Evolutionary conservation across 2,113 vertebrate species (phyloP).

Genomic region (Pachypanchax playfairii): DNA sequence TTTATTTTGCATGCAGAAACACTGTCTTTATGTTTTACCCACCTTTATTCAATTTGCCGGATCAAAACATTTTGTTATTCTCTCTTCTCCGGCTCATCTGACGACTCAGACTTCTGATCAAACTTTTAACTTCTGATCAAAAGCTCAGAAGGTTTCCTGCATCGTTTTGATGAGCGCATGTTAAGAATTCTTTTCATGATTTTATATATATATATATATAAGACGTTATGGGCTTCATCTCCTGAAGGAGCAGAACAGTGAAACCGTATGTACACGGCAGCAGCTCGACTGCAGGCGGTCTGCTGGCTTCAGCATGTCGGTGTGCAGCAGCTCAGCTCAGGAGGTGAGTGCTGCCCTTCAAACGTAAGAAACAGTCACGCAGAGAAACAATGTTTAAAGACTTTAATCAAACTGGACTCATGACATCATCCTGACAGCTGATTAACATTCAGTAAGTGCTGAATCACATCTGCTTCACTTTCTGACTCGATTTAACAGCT

Average conservation of each 20-base stretch:
- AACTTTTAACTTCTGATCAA: constrained; percentile 56
- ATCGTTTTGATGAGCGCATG: constrained; percentile 29
- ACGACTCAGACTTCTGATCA: constrained; percentile 33
- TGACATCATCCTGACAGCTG: too few species aligned
- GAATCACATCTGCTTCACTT: too few species aligned
- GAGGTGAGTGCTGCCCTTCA: constrained; percentile 1
- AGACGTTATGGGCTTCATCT: not conserved
- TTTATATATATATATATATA: constrained; percentile 2
- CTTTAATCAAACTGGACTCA: not conserved
- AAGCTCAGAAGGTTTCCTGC: constrained; percentile 25
- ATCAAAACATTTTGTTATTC: constrained; percentile 50
- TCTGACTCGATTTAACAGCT: too few species aligned
- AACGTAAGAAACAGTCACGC: not conserved
- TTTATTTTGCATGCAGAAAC: constrained; percentile 11
- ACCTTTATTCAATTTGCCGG: constrained; percentile 42
- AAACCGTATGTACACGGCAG: not conserved
- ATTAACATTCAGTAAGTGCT: too few species aligned
- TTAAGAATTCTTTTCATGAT: constrained; percentile 37
- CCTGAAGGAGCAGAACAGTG: constrained; percentile 24
- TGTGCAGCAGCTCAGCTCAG: not conserved
- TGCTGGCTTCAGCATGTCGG: not conserved
- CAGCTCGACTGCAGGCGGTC: constrained; percentile 21
- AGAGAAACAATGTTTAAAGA: not conserved
- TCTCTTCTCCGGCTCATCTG: constrained; percentile 18
- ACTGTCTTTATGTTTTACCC: constrained; percentile 39